Base-by-base conservation (phyloP, 2,113 vertebrate genomes). In the Hylia prasina region DNA sequence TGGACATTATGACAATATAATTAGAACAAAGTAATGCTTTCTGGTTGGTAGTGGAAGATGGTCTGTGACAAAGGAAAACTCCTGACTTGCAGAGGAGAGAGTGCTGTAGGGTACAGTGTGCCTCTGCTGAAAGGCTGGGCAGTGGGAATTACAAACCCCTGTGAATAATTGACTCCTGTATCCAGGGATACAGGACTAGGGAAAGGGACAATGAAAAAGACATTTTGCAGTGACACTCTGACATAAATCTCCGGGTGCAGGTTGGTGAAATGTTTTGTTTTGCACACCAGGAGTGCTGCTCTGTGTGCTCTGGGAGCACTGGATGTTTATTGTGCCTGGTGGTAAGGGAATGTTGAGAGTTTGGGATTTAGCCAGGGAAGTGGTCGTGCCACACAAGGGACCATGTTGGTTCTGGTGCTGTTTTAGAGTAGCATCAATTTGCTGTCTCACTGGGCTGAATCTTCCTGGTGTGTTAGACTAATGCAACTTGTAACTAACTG, bases 401-500 rank as follows among this genome's bases (percentile, higher is more conserved):
- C 21, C 2, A 0, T 11, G 30, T 21, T 77, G 78, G 51, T 66
- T 88, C 64, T 69, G 90, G 19, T 80, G 69, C 87, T 97, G 10
- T 82, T 97, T 95, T 48, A 95, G 61, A 54, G 64, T 14, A 63
- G 72, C 82, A 95, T 95, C 93, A 96, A 92, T 96, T 97, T 96
- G 78, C 47, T 93, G 31, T 96, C 89, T 94, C 16, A 10, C 51
- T 90, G 72, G 83, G 82, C 82, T 96, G 82, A 89, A 66, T 94
- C 85, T 60, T 83, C 69, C 78, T 96, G 90, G 54, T 19, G 28
- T 94, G 31, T 94, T 93, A 85, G 63, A 51, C 77, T 91, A 93
- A 96, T 94, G 94, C 85, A 96, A 63, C 96, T 93, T 86, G 89
- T 82, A 94, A 66, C 96, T 82, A 94, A 66, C 96, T 89, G 65